Base-by-base conservation (phyloP, 2,888 invertebrate genomes). In the Cephus pulcher region DNA sequence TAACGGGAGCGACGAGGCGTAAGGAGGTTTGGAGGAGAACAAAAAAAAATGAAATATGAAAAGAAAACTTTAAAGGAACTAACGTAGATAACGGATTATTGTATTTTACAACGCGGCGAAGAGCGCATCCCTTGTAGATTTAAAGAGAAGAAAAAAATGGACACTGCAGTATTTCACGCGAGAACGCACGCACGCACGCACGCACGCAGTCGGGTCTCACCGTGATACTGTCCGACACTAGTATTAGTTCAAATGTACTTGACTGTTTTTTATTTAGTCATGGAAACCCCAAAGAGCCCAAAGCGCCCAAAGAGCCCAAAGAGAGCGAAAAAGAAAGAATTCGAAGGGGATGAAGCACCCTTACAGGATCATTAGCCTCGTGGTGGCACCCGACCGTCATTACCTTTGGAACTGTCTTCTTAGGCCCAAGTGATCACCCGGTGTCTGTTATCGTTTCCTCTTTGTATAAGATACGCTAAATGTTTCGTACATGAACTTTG, bases 371-470 rank as follows among this genome's bases (percentile, higher is more conserved):
- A 12, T 40, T 40, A 40, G 37, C 37, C 37, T 40, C 37, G 12
- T 15, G 12, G 37, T 40, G 37, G 37, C 15, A 40, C 37, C 37
- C 37, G 37, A 40, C 12, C 15, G 37, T 40, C 37, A 4, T 15
- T 40, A 40, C 37, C 15, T 40, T 40, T 40, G 37, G 15, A 12
- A 40, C 37, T 15, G 37, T 40, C 12, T 40, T 40, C 35, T 40
- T 4, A 40, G 37, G 12, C 37, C 37, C 37, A 40, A 40, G 4
- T 4, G 37, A 82, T 78, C 73, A 83, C 80, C 82, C 80, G 84
- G 85, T 88, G 87, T 89, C 86, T 88, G 86, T 87, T 40, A 40
- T 88, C 89, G 88, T 90, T 89, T 90, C 87, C 86, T 88, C 88
- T 89, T 89, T 88, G 88, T 88, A 40, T 40, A 87, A 87, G 87